phyloP scores from a whole-genome alignment of 2,113 vertebrate genomes.

The Rhineura floridana region DNA sequence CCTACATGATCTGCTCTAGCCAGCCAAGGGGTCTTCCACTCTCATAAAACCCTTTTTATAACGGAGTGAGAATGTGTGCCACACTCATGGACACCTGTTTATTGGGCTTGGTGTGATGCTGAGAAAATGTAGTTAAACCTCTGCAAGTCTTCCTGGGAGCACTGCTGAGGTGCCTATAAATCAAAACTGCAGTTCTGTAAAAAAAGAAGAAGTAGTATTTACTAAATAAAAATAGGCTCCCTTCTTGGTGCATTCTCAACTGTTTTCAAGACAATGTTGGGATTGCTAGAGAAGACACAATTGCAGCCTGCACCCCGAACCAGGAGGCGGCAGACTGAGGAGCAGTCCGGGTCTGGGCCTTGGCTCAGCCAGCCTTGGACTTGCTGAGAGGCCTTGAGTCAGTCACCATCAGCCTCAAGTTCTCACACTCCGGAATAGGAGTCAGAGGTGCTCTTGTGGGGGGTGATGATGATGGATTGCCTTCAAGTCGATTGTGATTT shows the following conservation, averaged over 20 bases:
- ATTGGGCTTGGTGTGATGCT: conserved; percentile 75
- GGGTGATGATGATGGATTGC: too few species aligned
- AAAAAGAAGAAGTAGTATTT: conserved; percentile 25
- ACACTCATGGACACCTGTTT: conserved; percentile 68
- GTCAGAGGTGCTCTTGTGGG: too few species aligned
- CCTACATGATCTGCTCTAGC: conserved; percentile 52
- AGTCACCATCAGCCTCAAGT: not conserved
- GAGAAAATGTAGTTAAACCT: conserved; percentile 75
- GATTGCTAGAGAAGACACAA: not conserved
- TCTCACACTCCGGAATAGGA: not conserved
- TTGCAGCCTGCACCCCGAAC: not conserved
- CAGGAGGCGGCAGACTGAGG: not conserved
- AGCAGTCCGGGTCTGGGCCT: not conserved
- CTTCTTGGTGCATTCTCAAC: conserved; percentile 11
- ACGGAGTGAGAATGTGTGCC: conserved; percentile 72
- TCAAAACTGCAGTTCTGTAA: conserved; percentile 48
- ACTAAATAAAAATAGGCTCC: conserved; percentile 62
- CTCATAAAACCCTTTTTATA: conserved; percentile 77
- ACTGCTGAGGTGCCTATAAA: conserved; percentile 35
- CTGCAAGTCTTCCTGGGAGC: conserved; percentile 66
- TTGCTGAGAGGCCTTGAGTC: too few species aligned
- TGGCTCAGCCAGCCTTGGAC: not conserved
- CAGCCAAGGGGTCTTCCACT: conserved; percentile 63
- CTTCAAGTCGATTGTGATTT: too few species aligned
- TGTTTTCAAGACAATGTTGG: rapidly evolving